These are phyloP conservation scores for Beroe ovata DNA, from an alignment of 37 sponge, comb jelly and placozoan species.

Conservation along the genomic window DNA sequence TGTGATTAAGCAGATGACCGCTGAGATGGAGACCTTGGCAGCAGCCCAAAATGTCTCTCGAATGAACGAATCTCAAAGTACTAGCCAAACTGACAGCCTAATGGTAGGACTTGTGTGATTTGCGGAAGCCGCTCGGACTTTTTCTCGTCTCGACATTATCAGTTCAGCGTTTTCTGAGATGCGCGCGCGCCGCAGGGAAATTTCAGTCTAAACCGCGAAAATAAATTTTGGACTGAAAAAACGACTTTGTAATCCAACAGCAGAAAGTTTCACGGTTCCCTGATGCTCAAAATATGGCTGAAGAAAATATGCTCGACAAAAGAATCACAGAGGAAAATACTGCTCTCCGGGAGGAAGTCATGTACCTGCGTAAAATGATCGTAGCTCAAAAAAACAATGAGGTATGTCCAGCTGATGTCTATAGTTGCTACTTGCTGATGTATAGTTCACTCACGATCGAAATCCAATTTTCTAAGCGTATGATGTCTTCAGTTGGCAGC, in stretches of 20 bases:
- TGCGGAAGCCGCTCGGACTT: background rate
- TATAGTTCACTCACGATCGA: no score
- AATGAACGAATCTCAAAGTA: background rate
- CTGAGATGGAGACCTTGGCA: slow-evolving; percentile 27
- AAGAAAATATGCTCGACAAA: no score
- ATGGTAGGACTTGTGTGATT: background rate
- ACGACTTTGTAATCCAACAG: no score
- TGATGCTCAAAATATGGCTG: no score
- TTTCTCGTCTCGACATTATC: background rate
- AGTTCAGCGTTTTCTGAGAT: background rate
- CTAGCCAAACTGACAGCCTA: background rate
- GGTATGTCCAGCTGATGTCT: no score
- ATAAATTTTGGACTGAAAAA: no score
- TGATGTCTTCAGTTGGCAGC: no score
- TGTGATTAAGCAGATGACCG: slow-evolving; percentile 52
- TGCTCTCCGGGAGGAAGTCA: slow-evolving; percentile 14
- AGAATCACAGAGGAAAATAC: background rate
- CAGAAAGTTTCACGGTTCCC: no score
- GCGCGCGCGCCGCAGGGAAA: no score
- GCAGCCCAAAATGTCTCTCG: background rate
- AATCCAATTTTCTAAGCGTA: no score
- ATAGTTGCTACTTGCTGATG: no score
- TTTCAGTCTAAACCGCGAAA: no score
- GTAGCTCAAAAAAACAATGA: background rate
- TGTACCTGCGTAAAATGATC: background rate